Percentiles rank a stretch among this genome's conserved stretches.
Evolutionary conservation across 2,797 vertebrate species (phyloP).

Genomic region (Cyprinodon diabolis): DNA sequence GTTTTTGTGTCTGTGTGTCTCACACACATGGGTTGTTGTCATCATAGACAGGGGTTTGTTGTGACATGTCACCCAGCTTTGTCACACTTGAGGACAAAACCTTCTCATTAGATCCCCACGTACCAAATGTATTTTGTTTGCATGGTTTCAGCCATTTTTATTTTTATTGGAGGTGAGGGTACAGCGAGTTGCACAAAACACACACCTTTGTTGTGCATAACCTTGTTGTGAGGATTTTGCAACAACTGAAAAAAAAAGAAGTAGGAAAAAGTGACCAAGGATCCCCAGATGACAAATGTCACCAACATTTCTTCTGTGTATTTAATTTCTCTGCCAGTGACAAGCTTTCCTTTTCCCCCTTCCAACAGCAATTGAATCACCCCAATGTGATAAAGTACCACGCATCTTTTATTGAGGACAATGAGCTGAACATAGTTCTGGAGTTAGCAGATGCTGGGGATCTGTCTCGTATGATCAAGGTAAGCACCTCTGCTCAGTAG

Average conservation of each 20-base stretch:
- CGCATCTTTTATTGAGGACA: slow-evolving; percentile 98
- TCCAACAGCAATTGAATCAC: slow-evolving; percentile 94
- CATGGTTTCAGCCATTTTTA: slow-evolving; percentile 44
- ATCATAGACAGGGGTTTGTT: slow-evolving; percentile 68
- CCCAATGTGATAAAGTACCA: slow-evolving; percentile 99
- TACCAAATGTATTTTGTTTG: slow-evolving; percentile 48
- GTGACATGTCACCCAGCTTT: slow-evolving; percentile 76
- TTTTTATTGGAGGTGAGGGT: slow-evolving; percentile 60
- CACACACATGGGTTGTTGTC: slow-evolving; percentile 71
- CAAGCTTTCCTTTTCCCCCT: slow-evolving; percentile 12
- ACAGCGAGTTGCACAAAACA: slow-evolving; percentile 32
- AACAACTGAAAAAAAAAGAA: slow-evolving; percentile 9
- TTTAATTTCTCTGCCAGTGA: slow-evolving; percentile 17
- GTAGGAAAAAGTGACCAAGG: slow-evolving; percentile 32
- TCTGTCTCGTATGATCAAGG: slow-evolving; percentile 98
- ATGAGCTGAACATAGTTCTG: slow-evolving; percentile 97
- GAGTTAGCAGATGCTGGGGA: slow-evolving; percentile 97
- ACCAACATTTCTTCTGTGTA: slow-evolving; percentile 37
- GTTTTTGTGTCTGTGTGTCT: slow-evolving; percentile 22
- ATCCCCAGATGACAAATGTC: slow-evolving; percentile 58
- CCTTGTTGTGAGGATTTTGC: slow-evolving; percentile 21
- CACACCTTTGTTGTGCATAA: slow-evolving; percentile 27
- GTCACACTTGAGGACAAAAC: slow-evolving; percentile 73
- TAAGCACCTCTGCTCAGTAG: slow-evolving; percentile 62
- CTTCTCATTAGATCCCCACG: slow-evolving; percentile 66